Conservation (phyloP, 2,113 vertebrate genomes). For the Tragelaphus strepsiceros region DNA sequence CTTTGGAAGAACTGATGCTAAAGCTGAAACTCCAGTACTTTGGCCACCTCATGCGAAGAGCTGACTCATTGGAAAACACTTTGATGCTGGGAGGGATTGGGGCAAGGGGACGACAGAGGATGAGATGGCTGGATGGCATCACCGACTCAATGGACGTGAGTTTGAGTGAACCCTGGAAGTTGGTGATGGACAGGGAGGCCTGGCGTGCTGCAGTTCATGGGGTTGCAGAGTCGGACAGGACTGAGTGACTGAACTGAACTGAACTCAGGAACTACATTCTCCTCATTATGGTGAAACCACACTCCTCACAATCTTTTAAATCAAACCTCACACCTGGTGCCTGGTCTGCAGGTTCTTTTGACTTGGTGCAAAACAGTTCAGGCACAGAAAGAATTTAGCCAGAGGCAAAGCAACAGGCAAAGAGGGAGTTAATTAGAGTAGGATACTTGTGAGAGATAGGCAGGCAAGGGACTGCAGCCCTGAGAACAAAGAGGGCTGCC, state of each 20-base stretch:
- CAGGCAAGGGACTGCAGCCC: background rate
- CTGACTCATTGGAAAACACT: no score
- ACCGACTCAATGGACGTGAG: fast-evolving
- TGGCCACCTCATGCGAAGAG: no score
- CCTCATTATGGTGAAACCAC: background rate
- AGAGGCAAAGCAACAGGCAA: background rate
- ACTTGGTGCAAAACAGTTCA: background rate
- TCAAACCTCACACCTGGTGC: background rate
- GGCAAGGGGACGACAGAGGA: no score
- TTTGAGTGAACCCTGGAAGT: no score
- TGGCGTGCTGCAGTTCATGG: no score
- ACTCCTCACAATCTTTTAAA: background rate
- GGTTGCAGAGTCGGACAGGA: no score
- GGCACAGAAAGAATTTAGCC: background rate
- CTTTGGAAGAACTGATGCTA: no score
- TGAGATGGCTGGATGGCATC: no score
- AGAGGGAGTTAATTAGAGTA: background rate
- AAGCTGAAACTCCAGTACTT: no score
- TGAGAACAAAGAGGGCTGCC: background rate
- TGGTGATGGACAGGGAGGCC: no score
- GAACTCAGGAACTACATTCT: background rate
- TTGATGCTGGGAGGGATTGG: no score
- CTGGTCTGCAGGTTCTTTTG: background rate
- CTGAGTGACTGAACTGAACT: no score
- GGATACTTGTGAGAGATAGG: background rate